A percentile compares a stretch with the other conserved stretches of the same genome.
These are phyloP conservation scores for Echeneis naucrates DNA, from an alignment of 2,797 vertebrate species.

Conservation along the genomic window DNA sequence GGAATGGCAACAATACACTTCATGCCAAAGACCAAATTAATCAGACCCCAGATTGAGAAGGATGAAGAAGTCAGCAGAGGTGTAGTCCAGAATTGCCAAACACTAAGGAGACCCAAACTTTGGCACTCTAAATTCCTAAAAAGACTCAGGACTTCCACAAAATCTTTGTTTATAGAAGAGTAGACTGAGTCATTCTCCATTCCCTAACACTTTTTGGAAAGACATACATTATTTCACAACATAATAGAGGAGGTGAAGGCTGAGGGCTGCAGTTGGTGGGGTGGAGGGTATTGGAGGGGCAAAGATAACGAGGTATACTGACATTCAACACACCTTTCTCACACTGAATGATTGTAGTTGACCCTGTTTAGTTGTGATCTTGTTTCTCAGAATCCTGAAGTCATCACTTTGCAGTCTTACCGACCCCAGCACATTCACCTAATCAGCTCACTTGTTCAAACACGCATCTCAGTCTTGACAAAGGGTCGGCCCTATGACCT, in stretches of 20 bases:
- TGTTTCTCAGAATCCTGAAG: constrained; percentile 41
- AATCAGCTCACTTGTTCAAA: constrained; percentile 39
- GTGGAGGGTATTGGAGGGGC: not conserved
- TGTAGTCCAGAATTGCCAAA: constrained; percentile 48
- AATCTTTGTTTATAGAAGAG: constrained; percentile 69
- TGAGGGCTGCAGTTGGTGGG: constrained; percentile 1
- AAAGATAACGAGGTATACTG: not conserved
- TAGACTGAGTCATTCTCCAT: constrained; percentile 50
- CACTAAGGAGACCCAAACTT: constrained; percentile 28
- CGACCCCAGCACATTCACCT: not conserved
- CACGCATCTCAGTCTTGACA: constrained; percentile 34
- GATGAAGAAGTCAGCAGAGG: constrained; percentile 49
- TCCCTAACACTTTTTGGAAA: constrained; percentile 14
- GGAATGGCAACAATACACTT: constrained; percentile 78
- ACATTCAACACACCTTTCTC: constrained; percentile 3
- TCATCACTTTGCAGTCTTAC: constrained; percentile 38
- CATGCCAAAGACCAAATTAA: constrained; percentile 71
- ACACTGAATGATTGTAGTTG: constrained; percentile 33
- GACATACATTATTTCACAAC: constrained; percentile 48
- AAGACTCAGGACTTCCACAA: constrained; percentile 59
- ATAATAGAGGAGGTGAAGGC: constrained; percentile 28
- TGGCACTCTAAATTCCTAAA: constrained; percentile 54
- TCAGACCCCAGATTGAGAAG: constrained; percentile 56
- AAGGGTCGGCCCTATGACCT: constrained; percentile 65
- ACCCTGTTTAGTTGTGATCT: constrained; percentile 40